These are phyloP conservation scores for Gavia stellata DNA, from an alignment of 2,113 vertebrate species.

Conservation along the genomic window DNA sequence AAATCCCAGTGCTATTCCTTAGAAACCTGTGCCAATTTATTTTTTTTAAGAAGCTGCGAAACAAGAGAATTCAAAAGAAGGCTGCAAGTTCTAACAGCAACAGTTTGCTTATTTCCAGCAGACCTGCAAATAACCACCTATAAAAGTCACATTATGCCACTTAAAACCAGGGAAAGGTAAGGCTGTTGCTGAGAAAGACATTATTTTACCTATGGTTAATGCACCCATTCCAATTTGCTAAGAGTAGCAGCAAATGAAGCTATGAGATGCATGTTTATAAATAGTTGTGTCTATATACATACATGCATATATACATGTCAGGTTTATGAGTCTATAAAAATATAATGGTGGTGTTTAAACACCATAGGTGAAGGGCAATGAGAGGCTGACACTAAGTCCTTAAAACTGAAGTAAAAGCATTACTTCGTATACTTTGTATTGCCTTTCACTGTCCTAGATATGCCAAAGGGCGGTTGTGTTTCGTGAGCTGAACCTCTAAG, in stretches of 20 bases:
- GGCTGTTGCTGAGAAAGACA: not conserved
- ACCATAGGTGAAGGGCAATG: not conserved
- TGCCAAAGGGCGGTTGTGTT: not conserved
- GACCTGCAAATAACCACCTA: not conserved
- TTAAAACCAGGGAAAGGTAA: not conserved
- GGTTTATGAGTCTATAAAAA: not conserved
- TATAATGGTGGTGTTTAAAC: not conserved
- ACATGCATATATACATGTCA: fast-evolving
- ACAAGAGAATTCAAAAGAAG: not conserved
- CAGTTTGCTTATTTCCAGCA: not conserved
- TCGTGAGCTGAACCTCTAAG: not conserved
- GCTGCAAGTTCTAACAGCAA: not conserved
- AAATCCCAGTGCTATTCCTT: not conserved
- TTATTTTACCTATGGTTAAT: not conserved
- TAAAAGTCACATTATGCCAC: not conserved
- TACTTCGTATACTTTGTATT: not conserved
- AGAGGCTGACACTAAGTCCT: not conserved
- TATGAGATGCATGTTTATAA: not conserved
- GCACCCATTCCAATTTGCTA: not conserved
- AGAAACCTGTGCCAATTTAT: not conserved
- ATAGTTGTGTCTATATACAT: no score
- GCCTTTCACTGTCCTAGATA: not conserved
- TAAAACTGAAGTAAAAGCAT: not conserved
- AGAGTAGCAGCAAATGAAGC: not conserved
- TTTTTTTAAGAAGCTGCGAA: not conserved